Conservation (phyloP, 1,140 invertebrate genomes). For the Penaeus vannamei region DNA sequence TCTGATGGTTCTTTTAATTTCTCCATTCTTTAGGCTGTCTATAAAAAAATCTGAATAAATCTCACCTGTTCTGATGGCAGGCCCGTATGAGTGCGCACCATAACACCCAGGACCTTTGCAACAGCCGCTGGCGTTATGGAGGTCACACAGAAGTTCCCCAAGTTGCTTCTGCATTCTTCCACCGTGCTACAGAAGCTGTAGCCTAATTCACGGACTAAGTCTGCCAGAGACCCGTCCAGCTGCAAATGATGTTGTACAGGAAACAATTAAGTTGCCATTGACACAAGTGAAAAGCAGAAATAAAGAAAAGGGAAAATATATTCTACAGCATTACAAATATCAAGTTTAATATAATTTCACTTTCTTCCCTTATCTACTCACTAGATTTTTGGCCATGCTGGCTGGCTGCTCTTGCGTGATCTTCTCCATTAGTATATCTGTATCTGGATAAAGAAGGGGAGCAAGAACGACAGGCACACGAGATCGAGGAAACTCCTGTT, state of each 20-base stretch:
- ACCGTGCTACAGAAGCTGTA: slow-evolving; percentile 88
- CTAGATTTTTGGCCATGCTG: slow-evolving; percentile 78
- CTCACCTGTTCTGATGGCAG: slow-evolving; percentile 71
- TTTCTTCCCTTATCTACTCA: slow-evolving; percentile 70
- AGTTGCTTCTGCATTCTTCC: slow-evolving; percentile 89
- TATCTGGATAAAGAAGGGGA: slow-evolving; percentile 85
- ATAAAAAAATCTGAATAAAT: background rate
- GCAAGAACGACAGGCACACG: slow-evolving; percentile 89
- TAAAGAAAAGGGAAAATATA: no score
- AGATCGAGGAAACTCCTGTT: slow-evolving; percentile 89
- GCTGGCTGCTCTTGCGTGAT: slow-evolving; percentile 72
- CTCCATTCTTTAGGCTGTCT: slow-evolving; percentile 73
- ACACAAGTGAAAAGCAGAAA: background rate
- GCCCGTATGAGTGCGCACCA: slow-evolving; percentile 86
- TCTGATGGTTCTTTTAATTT: background rate
- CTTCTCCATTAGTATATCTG: slow-evolving; percentile 80
- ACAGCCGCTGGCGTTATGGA: slow-evolving; percentile 86
- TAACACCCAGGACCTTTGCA: slow-evolving; percentile 87
- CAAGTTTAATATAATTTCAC: no score
- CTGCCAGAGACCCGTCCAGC: slow-evolving; percentile 74
- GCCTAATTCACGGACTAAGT: slow-evolving; percentile 91
- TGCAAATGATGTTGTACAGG: slow-evolving; percentile 32
- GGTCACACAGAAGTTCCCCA: slow-evolving; percentile 81
- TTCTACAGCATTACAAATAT: no score
- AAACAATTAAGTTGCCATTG: background rate